Conservation (phyloP, 2,113 vertebrate species). For the Gobio gobio region DNA sequence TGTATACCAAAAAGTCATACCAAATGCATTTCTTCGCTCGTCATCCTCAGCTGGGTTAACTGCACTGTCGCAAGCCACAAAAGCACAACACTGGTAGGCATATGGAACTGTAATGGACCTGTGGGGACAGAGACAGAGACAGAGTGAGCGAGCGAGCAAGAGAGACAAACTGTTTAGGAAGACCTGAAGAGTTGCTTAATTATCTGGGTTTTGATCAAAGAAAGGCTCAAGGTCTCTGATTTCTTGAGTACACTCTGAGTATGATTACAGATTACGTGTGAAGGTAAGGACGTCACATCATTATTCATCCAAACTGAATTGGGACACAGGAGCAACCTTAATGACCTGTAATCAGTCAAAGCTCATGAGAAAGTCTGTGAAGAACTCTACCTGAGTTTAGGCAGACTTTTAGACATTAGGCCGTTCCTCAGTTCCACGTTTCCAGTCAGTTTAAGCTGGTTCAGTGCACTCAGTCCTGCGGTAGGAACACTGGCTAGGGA, state of each 20-base stretch:
- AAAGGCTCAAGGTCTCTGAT: constrained; percentile 27
- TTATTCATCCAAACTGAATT: constrained; percentile 52
- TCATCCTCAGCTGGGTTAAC: constrained; percentile 75
- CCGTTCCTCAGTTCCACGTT: constrained; percentile 87
- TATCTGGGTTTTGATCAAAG: constrained; percentile 22
- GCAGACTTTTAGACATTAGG: constrained; percentile 84
- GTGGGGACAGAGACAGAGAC: constrained; percentile 42
- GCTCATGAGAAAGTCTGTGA: constrained; percentile 21
- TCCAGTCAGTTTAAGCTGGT: constrained; percentile 91
- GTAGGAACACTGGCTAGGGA: constrained; percentile 83
- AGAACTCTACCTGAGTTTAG: constrained; percentile 85
- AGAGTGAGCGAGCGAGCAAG: background rate
- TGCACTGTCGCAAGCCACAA: constrained; percentile 86
- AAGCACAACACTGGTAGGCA: constrained; percentile 97
- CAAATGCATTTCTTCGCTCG: constrained; percentile 74
- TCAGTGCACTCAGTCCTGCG: constrained; percentile 83
- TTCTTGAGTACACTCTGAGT: constrained; percentile 18
- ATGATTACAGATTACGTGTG: constrained; percentile 11
- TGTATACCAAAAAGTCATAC: constrained; percentile 51
- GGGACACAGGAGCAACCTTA: constrained; percentile 20
- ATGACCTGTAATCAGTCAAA: constrained; percentile 40
- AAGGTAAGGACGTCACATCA: constrained; percentile 15
- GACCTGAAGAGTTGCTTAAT: background rate
- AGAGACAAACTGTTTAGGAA: background rate
- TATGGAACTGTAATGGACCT: constrained; percentile 96